Evolutionary conservation across 2,888 invertebrate species (phyloP).

Genomic region (Diarsia rubi): DNA sequence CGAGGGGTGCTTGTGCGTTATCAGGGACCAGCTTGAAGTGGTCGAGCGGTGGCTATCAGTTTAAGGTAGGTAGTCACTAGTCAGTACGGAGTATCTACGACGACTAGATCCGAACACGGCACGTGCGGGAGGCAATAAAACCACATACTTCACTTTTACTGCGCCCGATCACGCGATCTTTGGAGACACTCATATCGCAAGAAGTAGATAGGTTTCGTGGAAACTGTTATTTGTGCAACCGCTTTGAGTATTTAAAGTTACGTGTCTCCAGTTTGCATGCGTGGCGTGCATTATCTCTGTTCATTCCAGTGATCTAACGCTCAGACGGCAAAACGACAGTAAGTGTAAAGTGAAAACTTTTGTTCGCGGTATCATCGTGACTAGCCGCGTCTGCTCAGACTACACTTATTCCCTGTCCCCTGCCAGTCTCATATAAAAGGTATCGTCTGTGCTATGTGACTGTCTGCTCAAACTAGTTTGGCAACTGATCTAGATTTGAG

Average conservation of each 20-base stretch:
- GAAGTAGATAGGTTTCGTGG: constrained; percentile 61
- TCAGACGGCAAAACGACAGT: constrained; percentile 47
- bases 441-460: constrained; percentile 44
- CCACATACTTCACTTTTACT: constrained; percentile 80
- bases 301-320: constrained; percentile 59
- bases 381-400: constrained; percentile 49
- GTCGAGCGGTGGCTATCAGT: constrained; percentile 49
- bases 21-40: constrained; percentile 54
- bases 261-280: constrained; percentile 67
- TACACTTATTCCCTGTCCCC: constrained; percentile 50
- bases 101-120: constrained; percentile 63
- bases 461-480: constrained; percentile 54
- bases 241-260: constrained; percentile 66
- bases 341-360: constrained; percentile 65
- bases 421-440: constrained; percentile 37
- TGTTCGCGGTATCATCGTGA: constrained; percentile 58
- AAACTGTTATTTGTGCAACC: constrained; percentile 65
- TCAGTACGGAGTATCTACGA: constrained; percentile 49
- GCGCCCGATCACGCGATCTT: constrained; percentile 77
- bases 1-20: constrained; percentile 57
- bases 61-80: constrained; percentile 53
- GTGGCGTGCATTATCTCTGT: constrained; percentile 63
- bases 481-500: constrained; percentile 59
- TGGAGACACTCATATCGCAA: constrained; percentile 68
- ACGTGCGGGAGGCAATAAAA: constrained; percentile 72